Evolutionary conservation across 1,140 invertebrate genomes (phyloP).

Genomic region (Brachystomella parvula): DNA sequence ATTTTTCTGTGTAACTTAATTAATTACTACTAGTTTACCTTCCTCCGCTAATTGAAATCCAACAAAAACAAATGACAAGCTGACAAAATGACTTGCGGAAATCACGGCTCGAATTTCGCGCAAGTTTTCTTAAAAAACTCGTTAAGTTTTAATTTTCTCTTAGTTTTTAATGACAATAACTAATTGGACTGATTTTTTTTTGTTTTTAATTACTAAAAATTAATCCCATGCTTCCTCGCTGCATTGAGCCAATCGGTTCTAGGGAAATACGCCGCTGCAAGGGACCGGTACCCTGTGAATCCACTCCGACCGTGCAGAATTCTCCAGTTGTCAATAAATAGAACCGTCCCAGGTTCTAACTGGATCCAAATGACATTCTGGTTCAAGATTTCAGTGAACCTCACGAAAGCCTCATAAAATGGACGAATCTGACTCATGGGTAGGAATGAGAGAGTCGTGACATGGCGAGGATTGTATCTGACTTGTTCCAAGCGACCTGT

Average conservation of each 20-base stretch:
- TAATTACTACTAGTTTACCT: too few relatives aligned
- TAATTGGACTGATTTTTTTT: too few relatives aligned
- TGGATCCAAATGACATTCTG: slow-evolving; percentile 52
- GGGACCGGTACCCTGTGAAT: slow-evolving; percentile 53
- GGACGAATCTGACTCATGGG: slow-evolving; percentile 41
- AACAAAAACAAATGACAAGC: too few relatives aligned
- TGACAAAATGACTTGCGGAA: too few relatives aligned
- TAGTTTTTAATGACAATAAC: too few relatives aligned
- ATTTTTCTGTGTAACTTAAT: too few relatives aligned
- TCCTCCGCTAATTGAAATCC: too few relatives aligned
- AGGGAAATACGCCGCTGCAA: slow-evolving; percentile 53
- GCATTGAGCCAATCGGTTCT: slow-evolving; percentile 52
- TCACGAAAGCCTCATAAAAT: slow-evolving; percentile 56
- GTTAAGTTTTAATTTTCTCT: too few relatives aligned
- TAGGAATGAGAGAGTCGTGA: neutral
- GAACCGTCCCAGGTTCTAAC: slow-evolving; percentile 55
- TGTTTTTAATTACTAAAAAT: too few relatives aligned
- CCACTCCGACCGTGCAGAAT: slow-evolving; percentile 59
- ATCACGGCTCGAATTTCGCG: too few relatives aligned
- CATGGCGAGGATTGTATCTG: slow-evolving; percentile 41
- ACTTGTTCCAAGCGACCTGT: slow-evolving; percentile 50
- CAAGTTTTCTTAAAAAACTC: too few relatives aligned
- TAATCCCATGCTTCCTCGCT: too few relatives aligned
- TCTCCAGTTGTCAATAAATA: slow-evolving; percentile 68
- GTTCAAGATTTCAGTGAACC: slow-evolving; percentile 44